Evolutionary conservation across 2,888 invertebrate genomes (phyloP).

Genomic region (Anorthoa munda): DNA sequence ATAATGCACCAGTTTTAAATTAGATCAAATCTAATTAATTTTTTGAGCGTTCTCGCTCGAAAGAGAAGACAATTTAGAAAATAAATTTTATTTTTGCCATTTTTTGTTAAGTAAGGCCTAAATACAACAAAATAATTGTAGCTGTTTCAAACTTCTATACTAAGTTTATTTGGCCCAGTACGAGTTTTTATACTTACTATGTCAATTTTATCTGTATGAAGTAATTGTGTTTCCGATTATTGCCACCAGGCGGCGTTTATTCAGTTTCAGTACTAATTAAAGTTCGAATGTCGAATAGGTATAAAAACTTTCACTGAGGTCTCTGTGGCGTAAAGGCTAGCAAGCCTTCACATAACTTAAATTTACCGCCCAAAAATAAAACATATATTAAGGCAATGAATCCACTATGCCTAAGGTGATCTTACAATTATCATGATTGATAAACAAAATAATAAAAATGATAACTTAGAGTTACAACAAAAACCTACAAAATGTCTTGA

Average conservation of each 20-base stretch:
- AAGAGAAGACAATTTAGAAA: not conserved
- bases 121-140: slow-evolving; percentile 5
- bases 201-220: not conserved
- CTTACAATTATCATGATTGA: slow-evolving; percentile 6
- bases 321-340: not conserved
- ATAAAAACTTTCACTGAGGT: not conserved
- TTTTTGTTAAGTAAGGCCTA: not conserved
- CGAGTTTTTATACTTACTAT: not conserved
- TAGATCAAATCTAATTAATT: slow-evolving; percentile 60
- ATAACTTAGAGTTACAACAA: slow-evolving; percentile 6
- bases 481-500: slow-evolving; percentile 11
- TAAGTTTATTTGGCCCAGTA: not conserved
- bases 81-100: not conserved
- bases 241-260: not conserved
- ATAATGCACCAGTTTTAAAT: slow-evolving; percentile 48
- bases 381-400: not conserved
- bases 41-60: slow-evolving; percentile 18
- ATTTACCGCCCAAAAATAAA: not conserved
- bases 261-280: not conserved
- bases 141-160: not conserved
- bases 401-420: not conserved
- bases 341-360: not conserved
- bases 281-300: not conserved
- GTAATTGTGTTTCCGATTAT: not conserved
- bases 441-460: slow-evolving; percentile 22